Evolutionary conservation across 2,888 invertebrate genomes (phyloP).

Genomic region (Eudasyphora cyanicolor): DNA sequence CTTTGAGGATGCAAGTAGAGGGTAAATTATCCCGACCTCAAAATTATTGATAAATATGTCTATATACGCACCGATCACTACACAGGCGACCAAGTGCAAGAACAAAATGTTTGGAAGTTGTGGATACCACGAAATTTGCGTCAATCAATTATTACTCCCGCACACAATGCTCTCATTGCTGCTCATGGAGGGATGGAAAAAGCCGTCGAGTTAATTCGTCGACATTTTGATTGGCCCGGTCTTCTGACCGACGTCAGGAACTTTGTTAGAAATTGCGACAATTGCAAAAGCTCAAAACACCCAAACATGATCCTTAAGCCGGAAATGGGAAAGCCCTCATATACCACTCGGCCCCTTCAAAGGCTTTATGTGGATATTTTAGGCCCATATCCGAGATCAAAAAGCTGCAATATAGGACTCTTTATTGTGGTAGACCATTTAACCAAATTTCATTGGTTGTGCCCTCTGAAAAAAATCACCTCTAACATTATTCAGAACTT

Average conservation of each 20-base stretch:
- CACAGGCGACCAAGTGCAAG: too few species aligned
- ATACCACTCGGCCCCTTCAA: background rate
- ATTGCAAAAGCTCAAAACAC: background rate
- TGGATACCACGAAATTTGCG: background rate
- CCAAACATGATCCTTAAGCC: too few species aligned
- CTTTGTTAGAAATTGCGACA: background rate
- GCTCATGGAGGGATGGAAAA: background rate
- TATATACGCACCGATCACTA: too few species aligned
- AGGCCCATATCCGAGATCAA: background rate
- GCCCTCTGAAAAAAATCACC: background rate
- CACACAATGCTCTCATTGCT: too few species aligned
- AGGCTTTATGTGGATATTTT: background rate
- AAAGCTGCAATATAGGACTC: background rate
- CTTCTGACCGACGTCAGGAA: background rate
- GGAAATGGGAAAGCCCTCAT: background rate
- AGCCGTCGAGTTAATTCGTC: background rate
- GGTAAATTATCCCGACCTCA: too few species aligned
- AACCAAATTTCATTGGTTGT: too few species aligned
- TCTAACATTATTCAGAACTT: background rate
- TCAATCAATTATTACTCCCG: background rate
- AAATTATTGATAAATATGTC: too few species aligned
- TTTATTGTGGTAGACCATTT: background rate
- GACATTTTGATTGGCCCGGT: background rate
- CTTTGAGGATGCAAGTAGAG: too few species aligned
- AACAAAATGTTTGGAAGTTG: background rate